Evolutionary conservation across 2,113 vertebrate genomes (phyloP).

Genomic region (Petaurus breviceps): DNA sequence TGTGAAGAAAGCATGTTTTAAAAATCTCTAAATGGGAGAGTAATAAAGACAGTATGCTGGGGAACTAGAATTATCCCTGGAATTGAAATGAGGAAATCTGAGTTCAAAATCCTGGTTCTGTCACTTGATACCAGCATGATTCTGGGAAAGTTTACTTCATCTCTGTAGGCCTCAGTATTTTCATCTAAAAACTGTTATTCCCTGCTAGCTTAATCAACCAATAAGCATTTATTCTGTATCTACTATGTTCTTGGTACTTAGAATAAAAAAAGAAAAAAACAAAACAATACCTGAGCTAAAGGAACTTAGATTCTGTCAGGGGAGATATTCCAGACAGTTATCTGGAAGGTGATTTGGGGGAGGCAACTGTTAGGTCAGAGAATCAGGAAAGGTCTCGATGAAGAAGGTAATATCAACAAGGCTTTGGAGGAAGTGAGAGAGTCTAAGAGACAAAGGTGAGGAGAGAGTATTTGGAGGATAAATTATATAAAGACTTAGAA

Average conservation of each 20-base stretch:
- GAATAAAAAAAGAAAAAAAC: too few species aligned
- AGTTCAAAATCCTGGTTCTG: neutral
- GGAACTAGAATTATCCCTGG: neutral
- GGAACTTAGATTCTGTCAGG: too few species aligned
- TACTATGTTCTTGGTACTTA: too few species aligned
- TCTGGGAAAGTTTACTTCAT: too few species aligned
- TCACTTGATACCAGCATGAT: neutral
- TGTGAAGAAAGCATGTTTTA: neutral
- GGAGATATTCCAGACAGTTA: too few species aligned
- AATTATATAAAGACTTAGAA: neutral
- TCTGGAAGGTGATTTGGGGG: too few species aligned
- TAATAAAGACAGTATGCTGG: neutral
- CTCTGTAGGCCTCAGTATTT: neutral
- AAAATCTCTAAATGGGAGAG: neutral
- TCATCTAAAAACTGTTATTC: neutral
- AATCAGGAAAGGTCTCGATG: too few species aligned
- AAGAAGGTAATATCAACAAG: too few species aligned
- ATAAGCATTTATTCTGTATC: too few species aligned
- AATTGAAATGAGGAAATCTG: neutral
- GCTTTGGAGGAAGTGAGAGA: too few species aligned
- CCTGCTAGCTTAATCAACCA: neutral
- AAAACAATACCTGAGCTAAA: too few species aligned
- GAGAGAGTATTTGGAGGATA: neutral
- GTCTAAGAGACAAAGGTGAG: neutral
- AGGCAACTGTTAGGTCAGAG: too few species aligned